These are phyloP conservation scores for Dicycla oo DNA, from an alignment of 2,888 invertebrate genomes.

Conservation along the genomic window DNA sequence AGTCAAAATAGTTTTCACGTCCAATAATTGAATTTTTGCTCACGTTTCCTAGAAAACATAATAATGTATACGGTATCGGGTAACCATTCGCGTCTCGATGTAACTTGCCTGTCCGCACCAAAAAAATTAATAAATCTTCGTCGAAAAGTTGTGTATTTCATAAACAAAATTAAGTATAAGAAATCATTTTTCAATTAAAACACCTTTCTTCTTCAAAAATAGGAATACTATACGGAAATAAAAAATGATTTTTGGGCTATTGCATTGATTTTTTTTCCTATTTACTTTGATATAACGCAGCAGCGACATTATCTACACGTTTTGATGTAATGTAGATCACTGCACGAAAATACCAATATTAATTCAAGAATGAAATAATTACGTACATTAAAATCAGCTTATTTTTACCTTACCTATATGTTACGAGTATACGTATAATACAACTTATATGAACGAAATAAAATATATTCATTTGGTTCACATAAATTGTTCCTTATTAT, in stretches of 20 bases:
- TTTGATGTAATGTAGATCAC: slow-evolving; percentile 47
- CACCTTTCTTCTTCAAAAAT: slow-evolving; percentile 73
- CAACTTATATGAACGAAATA: slow-evolving; percentile 75
- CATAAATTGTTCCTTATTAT: slow-evolving; percentile 82
- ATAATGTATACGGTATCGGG: slow-evolving; percentile 79
- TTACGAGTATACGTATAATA: slow-evolving; percentile 85
- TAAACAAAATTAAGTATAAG: slow-evolving; percentile 74
- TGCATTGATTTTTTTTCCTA: slow-evolving; percentile 86
- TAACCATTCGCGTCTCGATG: slow-evolving; percentile 81
- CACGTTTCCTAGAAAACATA: slow-evolving; percentile 88
- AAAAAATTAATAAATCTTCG: slow-evolving; percentile 76
- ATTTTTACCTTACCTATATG: slow-evolving; percentile 88
- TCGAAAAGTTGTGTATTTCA: slow-evolving; percentile 87
- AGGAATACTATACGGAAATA: slow-evolving; percentile 80
- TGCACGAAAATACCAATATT: slow-evolving; percentile 79
- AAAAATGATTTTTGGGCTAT: slow-evolving; percentile 89
- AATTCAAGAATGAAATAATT: slow-evolving; percentile 89
- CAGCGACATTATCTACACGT: slow-evolving; percentile 60
- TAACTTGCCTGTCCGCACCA: slow-evolving; percentile 83
- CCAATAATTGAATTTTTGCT: slow-evolving; percentile 75
- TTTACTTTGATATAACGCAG: slow-evolving; percentile 79
- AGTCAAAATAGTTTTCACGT: slow-evolving; percentile 77
- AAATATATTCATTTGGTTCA: slow-evolving; percentile 68
- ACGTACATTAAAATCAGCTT: slow-evolving; percentile 90
- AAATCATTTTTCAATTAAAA: slow-evolving; percentile 70